phyloP scores from a whole-genome alignment of 2,797 vertebrate genomes.

The Otolemur crassicaudatus region DNA sequence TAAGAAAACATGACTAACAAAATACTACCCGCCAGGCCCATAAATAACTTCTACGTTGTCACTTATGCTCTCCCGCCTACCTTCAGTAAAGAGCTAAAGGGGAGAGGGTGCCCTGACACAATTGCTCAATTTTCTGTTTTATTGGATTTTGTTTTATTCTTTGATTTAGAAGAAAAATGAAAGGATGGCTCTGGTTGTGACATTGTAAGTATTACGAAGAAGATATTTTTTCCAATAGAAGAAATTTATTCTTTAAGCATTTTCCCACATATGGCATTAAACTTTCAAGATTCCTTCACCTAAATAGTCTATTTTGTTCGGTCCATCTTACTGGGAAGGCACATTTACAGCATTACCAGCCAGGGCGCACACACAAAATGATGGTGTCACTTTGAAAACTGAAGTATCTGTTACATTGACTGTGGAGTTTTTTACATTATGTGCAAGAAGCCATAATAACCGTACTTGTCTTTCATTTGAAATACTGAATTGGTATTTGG shows the following conservation, averaged over 20 bases:
- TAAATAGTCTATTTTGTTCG: neutral
- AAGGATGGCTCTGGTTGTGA: neutral
- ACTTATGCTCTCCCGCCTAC: neutral
- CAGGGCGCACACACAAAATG: neutral
- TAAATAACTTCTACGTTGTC: neutral
- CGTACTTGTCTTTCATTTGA: slow-evolving; percentile 22
- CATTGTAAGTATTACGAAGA: neutral
- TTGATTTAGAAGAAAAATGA: slow-evolving; percentile 7
- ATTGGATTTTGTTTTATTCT: slow-evolving; percentile 2
- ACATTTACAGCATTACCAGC: neutral
- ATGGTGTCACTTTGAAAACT: slow-evolving; percentile 27
- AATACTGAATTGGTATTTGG: slow-evolving; percentile 34
- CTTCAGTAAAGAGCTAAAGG: neutral
- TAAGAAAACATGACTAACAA: neutral
- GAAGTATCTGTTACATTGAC: slow-evolving; percentile 41
- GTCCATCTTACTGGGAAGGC: neutral
- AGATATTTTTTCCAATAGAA: slow-evolving; percentile 6
- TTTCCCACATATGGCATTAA: slow-evolving; percentile 23
- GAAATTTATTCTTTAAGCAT: neutral
- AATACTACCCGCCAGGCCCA: neutral
- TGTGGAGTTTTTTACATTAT: neutral
- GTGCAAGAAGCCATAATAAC: neutral
- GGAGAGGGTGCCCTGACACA: neutral
- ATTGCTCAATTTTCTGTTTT: neutral
- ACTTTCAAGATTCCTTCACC: neutral